Conservation (phyloP, 2,888 invertebrate genomes). For the Gandaritis pyraliata region DNA sequence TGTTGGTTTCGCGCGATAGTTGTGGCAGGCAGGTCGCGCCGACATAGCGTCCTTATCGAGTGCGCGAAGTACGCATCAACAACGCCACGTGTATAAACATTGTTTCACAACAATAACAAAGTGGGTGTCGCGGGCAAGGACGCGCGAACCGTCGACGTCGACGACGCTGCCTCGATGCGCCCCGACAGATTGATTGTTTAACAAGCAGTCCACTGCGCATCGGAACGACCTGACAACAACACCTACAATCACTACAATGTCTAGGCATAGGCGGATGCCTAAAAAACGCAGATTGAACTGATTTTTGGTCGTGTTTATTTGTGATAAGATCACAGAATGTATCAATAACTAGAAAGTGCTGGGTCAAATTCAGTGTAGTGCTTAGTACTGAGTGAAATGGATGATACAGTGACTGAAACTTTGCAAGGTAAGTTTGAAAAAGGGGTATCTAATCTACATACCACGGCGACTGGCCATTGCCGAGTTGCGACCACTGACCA, state of each 20-base stretch:
- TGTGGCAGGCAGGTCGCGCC: slow-evolving; percentile 70
- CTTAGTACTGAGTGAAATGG: slow-evolving; percentile 57
- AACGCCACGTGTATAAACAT: slow-evolving; percentile 81
- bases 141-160: slow-evolving; percentile 55
- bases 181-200: slow-evolving; percentile 55
- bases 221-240: background rate
- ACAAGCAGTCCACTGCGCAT: slow-evolving; percentile 31
- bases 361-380: slow-evolving; percentile 46
- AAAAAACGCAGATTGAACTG: slow-evolving; percentile 53
- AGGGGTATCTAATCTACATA: slow-evolving; percentile 34
- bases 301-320: background rate
- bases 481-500: slow-evolving; percentile 54
- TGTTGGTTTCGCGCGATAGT: slow-evolving; percentile 75
- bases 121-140: slow-evolving; percentile 73
- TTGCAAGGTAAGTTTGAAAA: slow-evolving; percentile 62
- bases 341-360: slow-evolving; percentile 46
- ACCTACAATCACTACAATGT: background rate
- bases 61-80: slow-evolving; percentile 68
- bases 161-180: slow-evolving; percentile 51
- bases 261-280: slow-evolving; percentile 45
- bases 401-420: slow-evolving; percentile 52
- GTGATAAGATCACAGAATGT: slow-evolving; percentile 21
- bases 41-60: slow-evolving; percentile 72
- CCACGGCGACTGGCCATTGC: slow-evolving; percentile 51
- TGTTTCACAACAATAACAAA: slow-evolving; percentile 81